These are phyloP conservation scores for Spea bombifrons DNA, from an alignment of 2,113 vertebrate species.

Conservation along the genomic window DNA sequence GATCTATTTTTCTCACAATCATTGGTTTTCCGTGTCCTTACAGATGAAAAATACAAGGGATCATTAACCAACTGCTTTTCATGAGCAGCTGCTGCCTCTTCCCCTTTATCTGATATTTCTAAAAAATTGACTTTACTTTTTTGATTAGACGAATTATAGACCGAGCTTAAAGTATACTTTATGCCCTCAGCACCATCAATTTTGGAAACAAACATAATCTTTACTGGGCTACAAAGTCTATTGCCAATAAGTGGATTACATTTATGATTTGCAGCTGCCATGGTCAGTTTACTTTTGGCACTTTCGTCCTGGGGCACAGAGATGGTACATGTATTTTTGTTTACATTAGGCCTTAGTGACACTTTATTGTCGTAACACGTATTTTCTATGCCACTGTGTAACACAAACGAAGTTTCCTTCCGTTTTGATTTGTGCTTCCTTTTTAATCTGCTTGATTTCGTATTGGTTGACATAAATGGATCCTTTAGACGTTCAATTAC, in stretches of 20 bases:
- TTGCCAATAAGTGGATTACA: slow-evolving; percentile 50
- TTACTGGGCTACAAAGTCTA: slow-evolving; percentile 86
- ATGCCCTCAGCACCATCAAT: slow-evolving; percentile 79
- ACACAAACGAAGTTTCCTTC: slow-evolving; percentile 48
- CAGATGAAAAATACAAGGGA: too few relatives aligned
- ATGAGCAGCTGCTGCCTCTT: too few relatives aligned
- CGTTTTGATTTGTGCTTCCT: slow-evolving; percentile 49
- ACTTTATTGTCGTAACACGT: background rate
- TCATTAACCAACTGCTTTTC: background rate
- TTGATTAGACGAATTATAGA: slow-evolving; percentile 62
- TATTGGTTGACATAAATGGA: slow-evolving; percentile 61
- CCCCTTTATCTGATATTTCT: background rate
- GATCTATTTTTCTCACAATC: too few relatives aligned
- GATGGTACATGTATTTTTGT: background rate
- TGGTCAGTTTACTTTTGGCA: background rate
- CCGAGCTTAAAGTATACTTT: slow-evolving; percentile 85
- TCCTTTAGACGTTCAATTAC: slow-evolving; percentile 73
- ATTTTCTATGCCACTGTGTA: slow-evolving; percentile 48
- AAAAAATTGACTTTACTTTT: slow-evolving; percentile 29
- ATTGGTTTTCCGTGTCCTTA: too few relatives aligned
- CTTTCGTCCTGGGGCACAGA: background rate
- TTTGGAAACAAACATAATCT: slow-evolving; percentile 93
- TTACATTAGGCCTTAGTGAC: background rate
- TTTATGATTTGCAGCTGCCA: background rate
- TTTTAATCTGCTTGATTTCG: slow-evolving; percentile 54